Evolutionary conservation across 2,888 invertebrate genomes (phyloP).

Genomic region (Boloria selene): DNA sequence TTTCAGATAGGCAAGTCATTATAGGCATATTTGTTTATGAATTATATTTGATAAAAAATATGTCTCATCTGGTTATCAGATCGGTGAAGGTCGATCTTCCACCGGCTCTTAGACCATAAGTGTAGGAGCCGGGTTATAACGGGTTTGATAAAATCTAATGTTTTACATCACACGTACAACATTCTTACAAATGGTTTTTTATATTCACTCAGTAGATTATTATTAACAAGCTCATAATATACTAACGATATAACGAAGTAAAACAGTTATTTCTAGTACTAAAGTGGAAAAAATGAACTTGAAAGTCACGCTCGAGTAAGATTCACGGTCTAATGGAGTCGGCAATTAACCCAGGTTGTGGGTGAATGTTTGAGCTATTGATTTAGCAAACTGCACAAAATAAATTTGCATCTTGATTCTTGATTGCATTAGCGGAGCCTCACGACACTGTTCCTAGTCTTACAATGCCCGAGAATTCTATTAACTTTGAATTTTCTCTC

Average conservation of each 20-base stretch:
- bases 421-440: constrained; percentile 36
- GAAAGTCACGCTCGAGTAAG: constrained; percentile 23
- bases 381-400: constrained; percentile 40
- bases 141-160: too few species aligned
- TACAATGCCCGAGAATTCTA: not conserved
- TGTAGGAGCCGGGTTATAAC: too few species aligned
- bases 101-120: too few species aligned
- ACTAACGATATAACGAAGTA: not conserved
- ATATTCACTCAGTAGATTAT: too few species aligned
- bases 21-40: too few species aligned
- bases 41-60: too few species aligned
- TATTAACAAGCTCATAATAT: too few species aligned
- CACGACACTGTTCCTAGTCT: constrained; percentile 5
- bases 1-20: too few species aligned
- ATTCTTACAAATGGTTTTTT: too few species aligned
- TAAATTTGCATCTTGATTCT: constrained; percentile 42
- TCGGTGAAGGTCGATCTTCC: too few species aligned
- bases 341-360: constrained; percentile 23
- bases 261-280: constrained; percentile 3
- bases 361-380: constrained; percentile 38
- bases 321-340: constrained; percentile 27
- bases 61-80: too few species aligned
- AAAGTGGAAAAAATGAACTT: constrained; percentile 28
- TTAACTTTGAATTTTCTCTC: not conserved
- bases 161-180: too few species aligned